Percentiles rank a stretch among this genome's conserved stretches.
phyloP scores from a whole-genome alignment of 2,888 invertebrate genomes.

The Eucera pruinosa region DNA sequence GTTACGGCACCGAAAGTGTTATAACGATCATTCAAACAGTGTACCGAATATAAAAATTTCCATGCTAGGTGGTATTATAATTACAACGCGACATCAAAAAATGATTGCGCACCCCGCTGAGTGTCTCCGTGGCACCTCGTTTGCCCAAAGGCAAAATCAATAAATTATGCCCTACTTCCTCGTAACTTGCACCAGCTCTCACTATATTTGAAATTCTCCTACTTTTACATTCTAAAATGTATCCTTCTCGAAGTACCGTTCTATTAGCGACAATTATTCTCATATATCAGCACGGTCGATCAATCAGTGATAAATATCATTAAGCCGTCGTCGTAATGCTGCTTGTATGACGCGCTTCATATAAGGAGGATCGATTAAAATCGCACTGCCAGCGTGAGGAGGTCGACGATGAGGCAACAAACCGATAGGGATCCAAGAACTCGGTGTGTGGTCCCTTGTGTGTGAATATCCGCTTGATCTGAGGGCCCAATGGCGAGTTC shows the following conservation, averaged over 20 bases:
- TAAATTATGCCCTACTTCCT: neutral
- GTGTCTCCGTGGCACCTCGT: neutral
- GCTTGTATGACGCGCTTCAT: constrained; percentile 17
- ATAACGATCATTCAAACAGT: neutral
- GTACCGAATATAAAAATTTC: neutral
- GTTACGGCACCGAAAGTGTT: neutral
- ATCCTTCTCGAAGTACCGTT: neutral
- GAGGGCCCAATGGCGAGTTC: constrained; percentile 50
- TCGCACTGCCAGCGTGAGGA: constrained; percentile 47
- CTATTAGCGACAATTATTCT: neutral
- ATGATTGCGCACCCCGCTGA: neutral
- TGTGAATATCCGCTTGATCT: constrained; percentile 64
- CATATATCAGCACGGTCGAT: neutral
- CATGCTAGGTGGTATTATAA: neutral
- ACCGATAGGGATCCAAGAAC: constrained; percentile 68
- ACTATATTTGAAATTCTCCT: constrained; percentile 14
- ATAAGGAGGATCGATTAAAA: constrained; percentile 59
- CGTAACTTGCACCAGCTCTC: constrained; percentile 2
- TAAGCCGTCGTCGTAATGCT: constrained; percentile 23
- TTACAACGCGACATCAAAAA: neutral
- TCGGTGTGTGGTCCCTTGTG: constrained; percentile 64
- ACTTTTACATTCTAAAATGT: neutral
- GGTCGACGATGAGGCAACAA: constrained; percentile 57
- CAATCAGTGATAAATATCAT: constrained; percentile 40
- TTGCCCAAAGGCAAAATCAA: neutral